Base-by-base conservation (phyloP, 2,888 invertebrate species). In the Plebejus anna region DNA sequence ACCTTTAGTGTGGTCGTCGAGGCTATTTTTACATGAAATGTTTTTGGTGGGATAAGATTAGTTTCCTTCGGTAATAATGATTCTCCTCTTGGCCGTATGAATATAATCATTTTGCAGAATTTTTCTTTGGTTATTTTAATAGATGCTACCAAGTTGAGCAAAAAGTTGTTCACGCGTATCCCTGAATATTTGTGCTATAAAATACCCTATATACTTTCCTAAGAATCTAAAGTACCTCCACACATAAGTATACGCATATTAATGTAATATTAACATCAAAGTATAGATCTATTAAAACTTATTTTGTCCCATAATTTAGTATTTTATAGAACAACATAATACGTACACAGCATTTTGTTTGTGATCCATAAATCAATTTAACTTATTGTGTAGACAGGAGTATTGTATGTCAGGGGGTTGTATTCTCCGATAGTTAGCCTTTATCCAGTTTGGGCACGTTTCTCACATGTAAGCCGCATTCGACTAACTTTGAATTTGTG, bases 61-160 rank as follows among this genome's bases (percentile, higher is more conserved):
- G 87, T 89, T 91, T 88, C 87, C 87, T 86, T 86, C 86, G 83
- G 83, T 82, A 88, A 77, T 79, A 59, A 22, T 71, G 42, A 61
- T 2, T 55, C 66, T 72, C 22, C 28, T 73, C 7, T 22, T 73
- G 32, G 32, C 51, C 22, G 47, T 47, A 47, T 72, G 13, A 28
- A 36, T 66, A 66, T 66, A 66, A 66, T 66, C 13, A 66, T 66
- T 16, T 66, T 4, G 2, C 28, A 5, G 4, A 13, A 13, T 66
- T 66, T 66, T 66, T 36, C 16, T 6, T 66, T 13, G 13, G 0
- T 36, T 16, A 55, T 32, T 66, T 11, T 1, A 66, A 32, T 22
- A 59, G 2, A 47, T 11, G 9, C 2, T 59, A 7, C 22, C n/a
- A 59, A 7, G 13, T 59, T 59, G 22, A 36, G 13, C 0, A 13